Base-by-base conservation (phyloP, 2,113 vertebrate genomes). In the Myanophis thanlyinensis region DNA sequence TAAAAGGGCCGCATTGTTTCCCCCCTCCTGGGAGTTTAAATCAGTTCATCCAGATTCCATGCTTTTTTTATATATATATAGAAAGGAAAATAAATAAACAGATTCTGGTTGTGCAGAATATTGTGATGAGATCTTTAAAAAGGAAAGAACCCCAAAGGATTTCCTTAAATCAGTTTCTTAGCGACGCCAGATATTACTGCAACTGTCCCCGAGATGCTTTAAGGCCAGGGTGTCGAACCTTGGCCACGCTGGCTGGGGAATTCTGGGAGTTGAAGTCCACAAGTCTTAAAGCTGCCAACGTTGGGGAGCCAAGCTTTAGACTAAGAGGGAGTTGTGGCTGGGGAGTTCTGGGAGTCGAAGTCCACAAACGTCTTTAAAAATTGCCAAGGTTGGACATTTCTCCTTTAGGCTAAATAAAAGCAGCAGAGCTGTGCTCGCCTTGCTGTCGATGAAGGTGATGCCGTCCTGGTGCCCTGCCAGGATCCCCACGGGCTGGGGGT, bases 401-500 rank as follows among this genome's bases (percentile, higher is more conserved):
- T 7, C 0, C 88, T 2, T 3, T 18, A 22, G 1, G 10, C 2
- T 3, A 0, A n/a, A n/a, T n/a, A n/a, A n/a, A n/a, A 47, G 20
- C 20, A 3, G 12, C n/a, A n/a, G n/a, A 18, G 12, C 23, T 11
- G 6, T 47, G n/a, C 93, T 87, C 49, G 99, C 98, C 98, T 99
- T 99, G 98, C 98, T 99, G 96, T 99, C 98, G 91, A 99, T 99
- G 97, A 99, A 99, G 90, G 98, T 99, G 97, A 99, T 98, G 90
- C 98, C 98, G 30, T 99, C 98, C 90, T 98, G 97, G 96, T 99
- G 98, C 87, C 98, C 98, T 1, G 98, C 98, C 94, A 99, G 97
- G 67, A 98, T 98, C 46, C 98, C 98, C 59, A 99, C 98, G 0
- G 98, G 98, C 96, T 98, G 98, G 48, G 98, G 98, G 88, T 98